Percentiles rank a stretch among this genome's conserved stretches.
Conservation (phyloP, 1,140 invertebrate genomes). For the Drosophila elegans region DNA sequence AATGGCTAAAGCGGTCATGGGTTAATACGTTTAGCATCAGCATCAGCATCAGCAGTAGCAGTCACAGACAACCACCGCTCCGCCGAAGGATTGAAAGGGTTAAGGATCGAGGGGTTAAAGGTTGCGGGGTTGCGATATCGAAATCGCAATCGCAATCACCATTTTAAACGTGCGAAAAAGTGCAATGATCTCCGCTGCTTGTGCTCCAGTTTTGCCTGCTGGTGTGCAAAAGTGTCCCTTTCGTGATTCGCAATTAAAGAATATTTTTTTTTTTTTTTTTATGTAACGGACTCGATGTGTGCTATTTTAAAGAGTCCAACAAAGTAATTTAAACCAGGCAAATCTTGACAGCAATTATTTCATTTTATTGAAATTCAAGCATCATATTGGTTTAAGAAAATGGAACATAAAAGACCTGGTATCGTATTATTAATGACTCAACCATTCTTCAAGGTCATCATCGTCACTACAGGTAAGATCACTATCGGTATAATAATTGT, state of each 20-base stretch:
- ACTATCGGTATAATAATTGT: too few species aligned
- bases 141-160: not conserved
- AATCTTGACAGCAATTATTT: too few species aligned
- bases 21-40: conserved; percentile 78
- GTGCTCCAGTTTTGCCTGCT: conserved; percentile 11
- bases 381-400: too few species aligned
- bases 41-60: not conserved
- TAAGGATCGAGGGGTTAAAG: conserved; percentile 42
- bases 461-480: too few species aligned
- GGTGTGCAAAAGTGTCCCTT: conserved; percentile 5
- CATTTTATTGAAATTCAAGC: too few species aligned
- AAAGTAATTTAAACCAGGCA: not conserved
- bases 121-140: conserved; percentile 58
- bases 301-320: conserved; percentile 8
- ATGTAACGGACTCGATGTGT: not conserved
- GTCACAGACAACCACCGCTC: conserved; percentile 20
- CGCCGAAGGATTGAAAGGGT: conserved; percentile 14
- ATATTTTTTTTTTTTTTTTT: not conserved
- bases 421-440: too few species aligned
- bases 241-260: conserved; percentile 10
- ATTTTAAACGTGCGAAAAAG: conserved; percentile 46
- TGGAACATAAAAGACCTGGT: too few species aligned
- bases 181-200: not conserved
- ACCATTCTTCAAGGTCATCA: too few species aligned
- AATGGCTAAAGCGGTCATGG: conserved; percentile 78